phyloP scores from a whole-genome alignment of 2,888 invertebrate species.

The Dynastes maya region DNA sequence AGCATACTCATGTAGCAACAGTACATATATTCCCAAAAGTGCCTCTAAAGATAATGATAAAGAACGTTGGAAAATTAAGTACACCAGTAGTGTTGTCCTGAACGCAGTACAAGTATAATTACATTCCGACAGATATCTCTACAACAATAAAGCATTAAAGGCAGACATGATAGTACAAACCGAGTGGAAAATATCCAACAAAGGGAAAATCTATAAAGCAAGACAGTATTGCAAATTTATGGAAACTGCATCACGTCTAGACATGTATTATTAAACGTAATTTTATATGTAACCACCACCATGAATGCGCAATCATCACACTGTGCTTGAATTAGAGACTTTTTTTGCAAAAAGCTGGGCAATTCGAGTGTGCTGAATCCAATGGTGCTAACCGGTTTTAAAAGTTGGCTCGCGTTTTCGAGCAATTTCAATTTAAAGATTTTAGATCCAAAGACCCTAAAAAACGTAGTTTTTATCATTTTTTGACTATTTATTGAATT shows the following conservation, averaged over 20 bases:
- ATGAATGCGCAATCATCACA: background rate
- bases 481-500: too few relatives aligned
- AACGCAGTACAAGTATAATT: slow-evolving; percentile 8
- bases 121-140: slow-evolving; percentile 25
- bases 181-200: slow-evolving; percentile 11
- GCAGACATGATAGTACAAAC: slow-evolving; percentile 24
- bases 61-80: slow-evolving; percentile 6
- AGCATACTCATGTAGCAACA: too few relatives aligned
- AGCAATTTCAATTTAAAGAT: too few relatives aligned
- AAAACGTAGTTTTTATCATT: too few relatives aligned
- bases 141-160: slow-evolving; percentile 40
- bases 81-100: background rate
- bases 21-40: background rate
- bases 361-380: too few relatives aligned
- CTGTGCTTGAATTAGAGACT: too few relatives aligned
- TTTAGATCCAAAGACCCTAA: too few relatives aligned
- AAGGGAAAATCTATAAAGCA: slow-evolving; percentile 28
- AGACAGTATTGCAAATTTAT: slow-evolving; percentile 40
- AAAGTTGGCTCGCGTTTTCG: too few relatives aligned
- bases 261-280: slow-evolving; percentile 36
- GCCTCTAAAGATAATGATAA: slow-evolving; percentile 26
- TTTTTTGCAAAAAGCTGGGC: too few relatives aligned
- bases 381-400: too few relatives aligned
- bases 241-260: slow-evolving; percentile 34
- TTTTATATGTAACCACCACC: slow-evolving; percentile 2